Conservation (phyloP, 2,113 vertebrate genomes). For the Tympanuchus pallidicinctus region DNA sequence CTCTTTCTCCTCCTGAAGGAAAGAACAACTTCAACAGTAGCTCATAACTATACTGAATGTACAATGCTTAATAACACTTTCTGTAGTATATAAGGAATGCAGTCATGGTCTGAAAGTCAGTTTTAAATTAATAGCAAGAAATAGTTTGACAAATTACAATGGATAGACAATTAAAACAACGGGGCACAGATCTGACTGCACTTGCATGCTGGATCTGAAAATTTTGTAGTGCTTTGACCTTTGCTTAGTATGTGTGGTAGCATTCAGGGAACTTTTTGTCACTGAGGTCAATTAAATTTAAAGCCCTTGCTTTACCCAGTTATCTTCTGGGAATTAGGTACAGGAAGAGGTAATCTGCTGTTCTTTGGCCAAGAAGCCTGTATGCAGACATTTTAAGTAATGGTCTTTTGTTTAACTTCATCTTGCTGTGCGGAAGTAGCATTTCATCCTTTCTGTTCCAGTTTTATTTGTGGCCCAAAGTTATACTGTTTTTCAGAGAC, state of each 20-base stretch:
- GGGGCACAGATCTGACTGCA: background rate
- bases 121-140: background rate
- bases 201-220: background rate
- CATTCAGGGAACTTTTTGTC: background rate
- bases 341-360: background rate
- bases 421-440: background rate
- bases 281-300: background rate
- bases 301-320: background rate
- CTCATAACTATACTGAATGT: background rate
- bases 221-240: background rate
- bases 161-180: too few species aligned
- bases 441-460: background rate
- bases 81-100: background rate
- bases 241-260: background rate
- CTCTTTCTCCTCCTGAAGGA: background rate
- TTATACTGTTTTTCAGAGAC: slow-evolving; percentile 13
- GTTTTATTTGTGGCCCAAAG: background rate
- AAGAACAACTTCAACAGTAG: background rate
- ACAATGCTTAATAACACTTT: background rate
- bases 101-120: background rate
- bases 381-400: background rate
- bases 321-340: background rate
- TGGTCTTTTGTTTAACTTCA: background rate
- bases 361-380: background rate
- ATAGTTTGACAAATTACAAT: rapidly evolving